Evolutionary conservation across 2,888 invertebrate species (phyloP).

Genomic region (Chaetogeoica ovagalla): DNA sequence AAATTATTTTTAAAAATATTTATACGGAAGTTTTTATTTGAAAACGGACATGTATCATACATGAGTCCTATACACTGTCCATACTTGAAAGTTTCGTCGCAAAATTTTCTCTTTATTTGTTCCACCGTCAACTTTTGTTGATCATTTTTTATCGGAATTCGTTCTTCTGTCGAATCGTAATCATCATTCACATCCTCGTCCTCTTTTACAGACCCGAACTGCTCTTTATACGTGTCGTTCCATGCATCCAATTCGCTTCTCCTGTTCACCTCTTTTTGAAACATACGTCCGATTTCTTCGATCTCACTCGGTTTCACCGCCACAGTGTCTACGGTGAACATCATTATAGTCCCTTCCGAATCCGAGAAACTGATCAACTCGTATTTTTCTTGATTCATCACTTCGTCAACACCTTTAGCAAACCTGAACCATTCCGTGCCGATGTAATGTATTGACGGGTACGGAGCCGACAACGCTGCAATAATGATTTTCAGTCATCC

Average conservation of each 20-base stretch:
- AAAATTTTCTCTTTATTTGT: background rate
- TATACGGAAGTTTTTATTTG: background rate
- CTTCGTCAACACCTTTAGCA: background rate
- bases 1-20: background rate
- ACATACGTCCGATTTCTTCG: conserved; percentile 10
- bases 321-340: background rate
- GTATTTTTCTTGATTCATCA: conserved; percentile 2
- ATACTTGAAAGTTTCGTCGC: conserved; percentile 18
- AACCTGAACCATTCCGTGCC: background rate
- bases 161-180: background rate
- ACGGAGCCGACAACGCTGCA: conserved; percentile 22
- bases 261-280: conserved; percentile 29
- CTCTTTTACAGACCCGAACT: background rate
- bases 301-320: background rate
- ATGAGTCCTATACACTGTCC: background rate
- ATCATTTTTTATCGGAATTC: background rate
- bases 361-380: conserved; percentile 35
- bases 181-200: background rate
- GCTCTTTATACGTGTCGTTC: conserved; percentile 21
- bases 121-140: background rate
- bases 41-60: no score
- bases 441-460: conserved; percentile 5
- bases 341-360: conserved; percentile 7
- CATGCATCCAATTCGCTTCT: conserved; percentile 27
- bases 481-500: no score